Evolutionary conservation across 92 coral and sea anemone species (phyloP).

Genomic region (Plumapathes pennacea): DNA sequence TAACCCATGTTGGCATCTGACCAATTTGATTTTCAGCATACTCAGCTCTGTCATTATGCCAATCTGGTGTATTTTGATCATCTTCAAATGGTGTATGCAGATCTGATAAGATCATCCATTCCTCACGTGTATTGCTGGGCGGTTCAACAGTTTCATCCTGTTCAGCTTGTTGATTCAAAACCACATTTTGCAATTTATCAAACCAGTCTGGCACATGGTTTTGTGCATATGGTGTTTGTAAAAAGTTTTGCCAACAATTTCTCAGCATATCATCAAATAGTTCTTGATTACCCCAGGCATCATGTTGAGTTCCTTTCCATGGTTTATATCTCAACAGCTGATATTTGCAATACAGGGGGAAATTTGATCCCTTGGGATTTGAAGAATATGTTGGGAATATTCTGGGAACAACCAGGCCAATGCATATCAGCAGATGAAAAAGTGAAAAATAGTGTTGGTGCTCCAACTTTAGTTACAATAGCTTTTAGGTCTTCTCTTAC

Average conservation of each 20-base stretch:
- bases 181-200: conserved; percentile 26
- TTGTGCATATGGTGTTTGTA: conserved; percentile 31
- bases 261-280: conserved; percentile 26
- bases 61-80: conserved; percentile 41
- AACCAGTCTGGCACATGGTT: conserved; percentile 13
- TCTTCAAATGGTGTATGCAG: conserved; percentile 42
- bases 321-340: conserved; percentile 24
- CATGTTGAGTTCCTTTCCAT: conserved; percentile 30
- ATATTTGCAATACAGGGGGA: conserved; percentile 18
- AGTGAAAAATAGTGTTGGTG: conserved; percentile 71
- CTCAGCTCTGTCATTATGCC: conserved; percentile 31
- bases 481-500: conserved; percentile 58
- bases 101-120: conserved; percentile 58
- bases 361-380: conserved; percentile 20
- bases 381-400: conserved; percentile 31
- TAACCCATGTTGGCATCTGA: conserved; percentile 56
- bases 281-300: conserved; percentile 32
- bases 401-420: conserved; percentile 56
- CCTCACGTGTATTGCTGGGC: conserved; percentile 34
- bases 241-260: conserved; percentile 22
- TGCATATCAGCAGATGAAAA: conserved; percentile 80
- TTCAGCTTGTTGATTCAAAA: conserved; percentile 47
- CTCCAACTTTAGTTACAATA: conserved; percentile 57
- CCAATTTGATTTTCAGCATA: conserved; percentile 50
- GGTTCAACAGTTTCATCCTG: conserved; percentile 18